phyloP scores from a whole-genome alignment of 2,888 invertebrate species.

The Lasioglossum calceatum region DNA sequence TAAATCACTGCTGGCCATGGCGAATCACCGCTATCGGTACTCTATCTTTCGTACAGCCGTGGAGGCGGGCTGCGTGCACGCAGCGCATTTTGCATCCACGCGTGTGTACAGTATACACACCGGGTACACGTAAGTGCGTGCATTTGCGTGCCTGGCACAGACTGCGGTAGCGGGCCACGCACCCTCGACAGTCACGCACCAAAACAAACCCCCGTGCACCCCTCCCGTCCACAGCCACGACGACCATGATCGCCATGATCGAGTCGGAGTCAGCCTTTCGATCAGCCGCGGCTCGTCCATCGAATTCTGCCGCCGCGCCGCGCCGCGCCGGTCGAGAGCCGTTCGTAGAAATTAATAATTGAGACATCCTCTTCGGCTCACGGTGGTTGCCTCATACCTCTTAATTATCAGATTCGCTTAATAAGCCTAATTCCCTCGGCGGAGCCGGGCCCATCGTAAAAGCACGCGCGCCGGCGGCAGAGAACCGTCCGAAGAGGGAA shows the following conservation, averaged over 20 bases:
- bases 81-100: constrained; percentile 60
- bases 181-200: constrained; percentile 70
- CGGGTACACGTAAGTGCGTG: constrained; percentile 52
- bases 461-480: no score
- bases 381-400: constrained; percentile 1
- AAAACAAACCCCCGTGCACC: constrained; percentile 70
- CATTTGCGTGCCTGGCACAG: constrained; percentile 72
- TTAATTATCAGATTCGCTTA: constrained; percentile 13
- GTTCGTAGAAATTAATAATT: constrained; percentile 17
- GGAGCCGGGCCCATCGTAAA: background rate
- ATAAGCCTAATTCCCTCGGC: background rate
- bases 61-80: constrained; percentile 63
- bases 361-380: background rate
- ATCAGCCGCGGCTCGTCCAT: constrained; percentile 26
- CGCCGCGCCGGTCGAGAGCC: background rate
- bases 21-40: constrained; percentile 72
- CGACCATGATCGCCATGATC: constrained; percentile 28
- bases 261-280: constrained; percentile 14
- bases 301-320: background rate
- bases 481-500: background rate
- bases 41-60: constrained; percentile 68
- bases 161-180: constrained; percentile 54
- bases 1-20: constrained; percentile 71
- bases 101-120: constrained; percentile 7
- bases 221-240: background rate